A percentile compares a stretch with the other conserved stretches of the same genome.
Evolutionary conservation across 2,888 invertebrate genomes (phyloP).

Genomic region (Drosophila ochracea): DNA sequence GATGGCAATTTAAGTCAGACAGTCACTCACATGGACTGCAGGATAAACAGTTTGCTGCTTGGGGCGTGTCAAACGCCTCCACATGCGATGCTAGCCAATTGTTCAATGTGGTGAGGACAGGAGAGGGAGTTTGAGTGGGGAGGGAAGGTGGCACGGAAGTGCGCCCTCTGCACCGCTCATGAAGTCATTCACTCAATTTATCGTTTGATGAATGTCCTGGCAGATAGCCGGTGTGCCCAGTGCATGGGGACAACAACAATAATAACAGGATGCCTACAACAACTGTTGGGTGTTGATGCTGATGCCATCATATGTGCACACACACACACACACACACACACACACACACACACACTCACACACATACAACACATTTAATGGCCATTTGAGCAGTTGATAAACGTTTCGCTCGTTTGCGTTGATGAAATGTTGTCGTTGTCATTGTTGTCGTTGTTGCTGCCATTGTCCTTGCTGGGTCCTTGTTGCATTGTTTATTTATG

Average conservation of each 20-base stretch:
- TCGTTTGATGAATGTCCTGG: slow-evolving; percentile 84
- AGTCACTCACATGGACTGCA: slow-evolving; percentile 62
- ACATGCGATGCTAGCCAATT: slow-evolving; percentile 44
- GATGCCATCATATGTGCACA: slow-evolving; percentile 53
- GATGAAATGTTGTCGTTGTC: slow-evolving; percentile 77
- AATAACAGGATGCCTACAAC: slow-evolving; percentile 30
- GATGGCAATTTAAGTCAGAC: slow-evolving; percentile 82
- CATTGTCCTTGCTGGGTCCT: slow-evolving; percentile 38
- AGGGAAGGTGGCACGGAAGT: slow-evolving; percentile 66
- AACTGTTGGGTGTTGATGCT: slow-evolving; percentile 58
- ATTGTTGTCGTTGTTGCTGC: slow-evolving; percentile 30
- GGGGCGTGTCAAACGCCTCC: slow-evolving; percentile 57
- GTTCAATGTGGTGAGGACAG: slow-evolving; percentile 7
- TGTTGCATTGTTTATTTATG: slow-evolving; percentile 78
- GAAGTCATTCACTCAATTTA: slow-evolving; percentile 85
- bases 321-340: slow-evolving; percentile 29
- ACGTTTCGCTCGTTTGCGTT: slow-evolving; percentile 82
- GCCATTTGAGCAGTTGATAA: slow-evolving; percentile 85
- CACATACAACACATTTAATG: slow-evolving; percentile 84
- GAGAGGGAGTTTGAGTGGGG: neutral
- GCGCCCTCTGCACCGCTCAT: slow-evolving; percentile 81
- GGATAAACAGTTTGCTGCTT: slow-evolving; percentile 42
- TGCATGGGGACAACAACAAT: slow-evolving; percentile 30
- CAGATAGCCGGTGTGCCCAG: slow-evolving; percentile 65
- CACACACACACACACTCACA: slow-evolving; percentile 33